Percentiles rank a stretch among this genome's conserved stretches.
Evolutionary conservation across 2,113 vertebrate genomes (phyloP).

Genomic region (Delphinapterus leucas): DNA sequence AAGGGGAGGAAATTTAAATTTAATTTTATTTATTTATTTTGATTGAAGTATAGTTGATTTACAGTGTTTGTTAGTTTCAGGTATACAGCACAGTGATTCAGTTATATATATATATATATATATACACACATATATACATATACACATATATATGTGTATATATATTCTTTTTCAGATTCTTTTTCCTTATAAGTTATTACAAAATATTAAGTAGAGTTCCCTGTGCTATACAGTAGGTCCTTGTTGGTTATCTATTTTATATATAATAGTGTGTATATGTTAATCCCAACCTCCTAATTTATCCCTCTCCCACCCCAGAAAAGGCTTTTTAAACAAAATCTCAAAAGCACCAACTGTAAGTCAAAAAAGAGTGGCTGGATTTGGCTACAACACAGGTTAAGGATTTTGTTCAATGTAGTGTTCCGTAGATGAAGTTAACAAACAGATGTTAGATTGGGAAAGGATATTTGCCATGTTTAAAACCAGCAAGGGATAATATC

Average conservation of each 20-base stretch:
- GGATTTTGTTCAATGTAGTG: background rate
- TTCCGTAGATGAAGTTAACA: background rate
- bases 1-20: background rate
- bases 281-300: background rate
- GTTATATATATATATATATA: background rate
- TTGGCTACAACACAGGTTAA: background rate
- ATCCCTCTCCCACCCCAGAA: background rate
- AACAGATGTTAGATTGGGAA: background rate
- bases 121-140: background rate
- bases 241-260: background rate
- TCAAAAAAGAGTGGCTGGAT: background rate
- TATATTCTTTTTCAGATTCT: background rate
- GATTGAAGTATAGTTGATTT: background rate
- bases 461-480: slow-evolving; percentile 7
- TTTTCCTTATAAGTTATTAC: background rate
- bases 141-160: background rate
- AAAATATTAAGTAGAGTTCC: background rate
- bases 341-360: background rate
- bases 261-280: background rate
- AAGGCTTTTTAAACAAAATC: background rate
- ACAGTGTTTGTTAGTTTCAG: background rate
- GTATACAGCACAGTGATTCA: background rate
- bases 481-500: background rate
- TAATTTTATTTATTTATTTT: background rate
- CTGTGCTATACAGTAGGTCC: background rate